These are phyloP conservation scores for Lordiphosa stackelbergi DNA, from an alignment of 1,140 invertebrate species.

Conservation along the genomic window DNA sequence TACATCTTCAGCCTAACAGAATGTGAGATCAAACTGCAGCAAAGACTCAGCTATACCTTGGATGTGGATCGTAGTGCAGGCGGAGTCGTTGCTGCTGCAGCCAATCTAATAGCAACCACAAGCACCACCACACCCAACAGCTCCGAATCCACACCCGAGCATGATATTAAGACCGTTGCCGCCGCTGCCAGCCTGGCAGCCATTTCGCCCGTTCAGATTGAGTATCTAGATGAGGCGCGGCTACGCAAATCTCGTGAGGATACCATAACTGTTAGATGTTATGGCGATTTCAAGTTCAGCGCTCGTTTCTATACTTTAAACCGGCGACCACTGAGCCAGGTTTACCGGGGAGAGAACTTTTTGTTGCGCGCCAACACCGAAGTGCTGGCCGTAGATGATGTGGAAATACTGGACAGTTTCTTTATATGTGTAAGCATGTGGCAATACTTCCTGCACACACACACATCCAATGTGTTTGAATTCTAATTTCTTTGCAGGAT, in stretches of 20 bases:
- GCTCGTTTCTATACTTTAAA: conserved; percentile 71
- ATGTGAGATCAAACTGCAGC: conserved; percentile 61
- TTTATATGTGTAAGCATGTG: conserved; percentile 70
- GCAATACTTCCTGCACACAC: too few relatives aligned
- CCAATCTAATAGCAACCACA: conserved; percentile 19
- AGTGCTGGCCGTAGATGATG: conserved; percentile 53
- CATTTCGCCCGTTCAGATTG: conserved; percentile 62
- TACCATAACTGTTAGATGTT: conserved; percentile 52
- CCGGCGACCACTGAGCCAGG: conserved; percentile 52
- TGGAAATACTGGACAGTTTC: conserved; percentile 75
- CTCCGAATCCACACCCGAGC: conserved; percentile 64
- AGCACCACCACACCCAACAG: conserved; percentile 44
- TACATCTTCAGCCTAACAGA: conserved; percentile 71
- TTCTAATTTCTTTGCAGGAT: conserved; percentile 41
- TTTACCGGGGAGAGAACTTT: conserved; percentile 73
- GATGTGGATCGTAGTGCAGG: conserved; percentile 47
- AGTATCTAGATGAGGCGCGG: conserved; percentile 69
- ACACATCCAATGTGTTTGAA: neutral
- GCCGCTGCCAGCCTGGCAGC: conserved; percentile 22
- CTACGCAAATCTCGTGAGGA: conserved; percentile 70
- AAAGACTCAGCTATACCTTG: conserved; percentile 68
- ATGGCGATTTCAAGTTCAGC: conserved; percentile 62
- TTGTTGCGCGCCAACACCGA: conserved; percentile 67
- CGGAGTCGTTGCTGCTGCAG: conserved; percentile 4
- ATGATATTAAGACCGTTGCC: conserved; percentile 32